Evolutionary conservation across 1,140 invertebrate genomes (phyloP).

Genomic region (Condylostylus longicornis): DNA sequence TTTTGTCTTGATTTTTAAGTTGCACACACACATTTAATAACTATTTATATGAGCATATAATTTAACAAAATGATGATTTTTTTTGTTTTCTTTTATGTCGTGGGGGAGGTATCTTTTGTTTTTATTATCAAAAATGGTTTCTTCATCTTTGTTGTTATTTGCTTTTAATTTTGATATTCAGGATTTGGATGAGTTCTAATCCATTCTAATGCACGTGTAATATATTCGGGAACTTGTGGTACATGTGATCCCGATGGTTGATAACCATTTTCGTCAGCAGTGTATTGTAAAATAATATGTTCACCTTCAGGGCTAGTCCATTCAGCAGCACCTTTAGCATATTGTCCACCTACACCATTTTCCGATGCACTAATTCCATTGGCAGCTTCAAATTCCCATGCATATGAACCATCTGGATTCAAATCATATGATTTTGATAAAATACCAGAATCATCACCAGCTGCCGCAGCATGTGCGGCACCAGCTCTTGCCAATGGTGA

Average conservation of each 20-base stretch:
- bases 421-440: conserved; percentile 21
- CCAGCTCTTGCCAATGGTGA: too few species aligned
- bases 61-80: too few species aligned
- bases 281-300: conserved; percentile 37
- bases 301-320: conserved; percentile 31
- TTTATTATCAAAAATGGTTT: too few species aligned
- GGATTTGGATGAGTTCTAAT: conserved; percentile 32
- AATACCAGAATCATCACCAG: too few species aligned
- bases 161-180: conserved; percentile 13
- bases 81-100: too few species aligned
- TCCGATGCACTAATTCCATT: conserved; percentile 46
- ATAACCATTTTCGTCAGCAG: conserved; percentile 45
- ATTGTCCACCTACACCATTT: conserved; percentile 32
- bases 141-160: too few species aligned
- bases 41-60: too few species aligned
- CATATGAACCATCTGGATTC: conserved; percentile 36
- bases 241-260: conserved; percentile 36
- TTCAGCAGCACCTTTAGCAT: conserved; percentile 23
- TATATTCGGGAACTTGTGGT: conserved; percentile 30
- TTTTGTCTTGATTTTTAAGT: too few species aligned
- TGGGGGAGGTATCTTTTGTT: too few species aligned
- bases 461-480: too few species aligned
- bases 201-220: conserved; percentile 33
- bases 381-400: conserved; percentile 38
- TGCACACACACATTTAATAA: too few species aligned